Conservation (phyloP, 1,140 invertebrate genomes). For the Zaprionus davidi region DNA sequence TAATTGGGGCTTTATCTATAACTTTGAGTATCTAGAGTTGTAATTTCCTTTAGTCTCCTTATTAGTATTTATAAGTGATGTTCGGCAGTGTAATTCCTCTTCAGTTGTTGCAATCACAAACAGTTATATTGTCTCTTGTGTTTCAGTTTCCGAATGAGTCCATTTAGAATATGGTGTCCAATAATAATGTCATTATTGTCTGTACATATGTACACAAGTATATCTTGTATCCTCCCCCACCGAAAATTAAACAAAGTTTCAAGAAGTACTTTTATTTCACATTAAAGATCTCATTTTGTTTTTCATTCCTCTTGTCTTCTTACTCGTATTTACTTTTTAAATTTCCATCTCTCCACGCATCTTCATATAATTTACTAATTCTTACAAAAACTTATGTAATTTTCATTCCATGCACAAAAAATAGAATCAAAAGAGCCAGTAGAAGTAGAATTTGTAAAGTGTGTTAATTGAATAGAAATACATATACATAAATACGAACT, state of each 20-base stretch:
- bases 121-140: too few relatives aligned
- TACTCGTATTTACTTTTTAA: conserved; percentile 54
- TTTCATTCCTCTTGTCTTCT: conserved; percentile 61
- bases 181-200: neutral
- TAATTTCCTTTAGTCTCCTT: too few relatives aligned
- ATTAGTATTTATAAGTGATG: too few relatives aligned
- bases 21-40: too few relatives aligned
- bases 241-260: conserved; percentile 28
- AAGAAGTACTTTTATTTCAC: conserved; percentile 82
- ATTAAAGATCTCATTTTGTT: conserved; percentile 65
- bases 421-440: conserved; percentile 23
- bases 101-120: too few relatives aligned
- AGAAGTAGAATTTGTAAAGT: conserved; percentile 1
- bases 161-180: too few relatives aligned
- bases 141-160: too few relatives aligned
- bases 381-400: conserved; percentile 77
- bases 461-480: conserved; percentile 16
- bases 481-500: conserved; percentile 37
- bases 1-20: too few relatives aligned
- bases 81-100: too few relatives aligned
- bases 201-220: neutral
- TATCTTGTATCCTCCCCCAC: neutral
- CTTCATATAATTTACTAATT: conserved; percentile 73
- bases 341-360: conserved; percentile 56
- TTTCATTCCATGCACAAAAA: conserved; percentile 56